phyloP scores from a whole-genome alignment of 2,888 invertebrate genomes.

The Ligdia adustata region DNA sequence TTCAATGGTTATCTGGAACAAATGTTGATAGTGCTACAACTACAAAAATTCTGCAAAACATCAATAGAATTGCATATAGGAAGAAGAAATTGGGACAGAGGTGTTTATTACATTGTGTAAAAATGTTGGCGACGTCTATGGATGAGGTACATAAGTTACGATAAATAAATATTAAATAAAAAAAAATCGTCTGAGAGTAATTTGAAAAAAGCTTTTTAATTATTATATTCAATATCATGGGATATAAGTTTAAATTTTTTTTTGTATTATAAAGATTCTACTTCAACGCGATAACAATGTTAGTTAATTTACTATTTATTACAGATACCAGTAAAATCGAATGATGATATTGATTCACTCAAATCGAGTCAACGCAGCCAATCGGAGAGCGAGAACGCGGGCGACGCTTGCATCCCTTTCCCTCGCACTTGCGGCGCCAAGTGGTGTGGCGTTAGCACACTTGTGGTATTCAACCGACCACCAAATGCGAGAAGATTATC shows the following conservation, averaged over 20 bases:
- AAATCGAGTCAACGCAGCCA: constrained; percentile 77
- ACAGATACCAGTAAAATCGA: constrained; percentile 83
- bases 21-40: constrained; percentile 88
- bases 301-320: background rate
- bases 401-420: constrained; percentile 95
- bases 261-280: too few species aligned
- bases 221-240: too few species aligned
- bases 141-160: constrained; percentile 64
- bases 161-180: background rate
- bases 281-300: too few species aligned
- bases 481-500: constrained; percentile 87
- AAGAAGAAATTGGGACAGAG: constrained; percentile 93
- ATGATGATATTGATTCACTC: constrained; percentile 77
- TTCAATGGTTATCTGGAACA: constrained; percentile 79
- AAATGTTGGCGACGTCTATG: constrained; percentile 74
- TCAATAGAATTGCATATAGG: constrained; percentile 91
- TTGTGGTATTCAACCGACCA: constrained; percentile 94
- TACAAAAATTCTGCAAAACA: constrained; percentile 89
- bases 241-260: too few species aligned
- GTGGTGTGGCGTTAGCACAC: constrained; percentile 93
- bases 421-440: constrained; percentile 97
- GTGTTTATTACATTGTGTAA: constrained; percentile 94
- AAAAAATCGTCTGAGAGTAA: too few species aligned
- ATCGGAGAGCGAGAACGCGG: constrained; percentile 78
- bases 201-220: too few species aligned